phyloP scores from a whole-genome alignment of 92 coral and sea anemone genomes.

The Chrysogorgia sp. region DNA sequence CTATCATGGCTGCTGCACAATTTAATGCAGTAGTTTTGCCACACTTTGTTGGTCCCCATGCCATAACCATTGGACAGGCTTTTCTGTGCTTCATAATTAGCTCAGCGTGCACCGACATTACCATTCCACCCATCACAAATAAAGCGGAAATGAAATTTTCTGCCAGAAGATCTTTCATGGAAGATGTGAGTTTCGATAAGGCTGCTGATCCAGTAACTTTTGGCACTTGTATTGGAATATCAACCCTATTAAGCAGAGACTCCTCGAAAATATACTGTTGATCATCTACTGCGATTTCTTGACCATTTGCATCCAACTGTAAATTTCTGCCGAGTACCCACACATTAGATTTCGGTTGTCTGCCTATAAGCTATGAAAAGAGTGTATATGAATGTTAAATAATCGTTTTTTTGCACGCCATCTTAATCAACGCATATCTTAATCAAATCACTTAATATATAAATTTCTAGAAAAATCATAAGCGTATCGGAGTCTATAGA shows the following conservation, averaged over 20 bases:
- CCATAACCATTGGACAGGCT: conserved; percentile 44
- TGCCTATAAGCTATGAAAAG: conserved; percentile 11
- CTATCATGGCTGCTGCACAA: conserved; percentile 48
- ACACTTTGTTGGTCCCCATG: conserved; percentile 38
- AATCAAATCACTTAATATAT: no score
- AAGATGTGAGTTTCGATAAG: not conserved
- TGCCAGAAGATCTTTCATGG: conserved; percentile 38
- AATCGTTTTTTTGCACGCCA: no score
- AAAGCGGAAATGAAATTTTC: conserved; percentile 31
- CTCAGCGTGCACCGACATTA: conserved; percentile 28
- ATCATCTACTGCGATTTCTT: not conserved
- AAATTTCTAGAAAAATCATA: no score
- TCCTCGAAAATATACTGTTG: conserved; percentile 11
- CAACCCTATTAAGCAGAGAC: conserved; percentile 6
- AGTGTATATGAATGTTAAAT: no score
- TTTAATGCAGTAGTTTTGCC: conserved; percentile 51
- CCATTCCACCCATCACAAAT: conserved; percentile 28
- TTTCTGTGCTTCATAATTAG: conserved; percentile 31
- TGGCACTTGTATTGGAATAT: not conserved
- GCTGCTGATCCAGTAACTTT: not conserved
- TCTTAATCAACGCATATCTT: no score
- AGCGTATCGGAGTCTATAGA: no score
- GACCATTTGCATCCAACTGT: conserved; percentile 2
- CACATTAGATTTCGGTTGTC: conserved; percentile 11
- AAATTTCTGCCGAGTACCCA: conserved; percentile 24